Evolutionary conservation across 2,888 invertebrate species (phyloP), one percentile per base, ranked within the genome.

Genomic region (Teleogryllus oceanicus): DNA sequence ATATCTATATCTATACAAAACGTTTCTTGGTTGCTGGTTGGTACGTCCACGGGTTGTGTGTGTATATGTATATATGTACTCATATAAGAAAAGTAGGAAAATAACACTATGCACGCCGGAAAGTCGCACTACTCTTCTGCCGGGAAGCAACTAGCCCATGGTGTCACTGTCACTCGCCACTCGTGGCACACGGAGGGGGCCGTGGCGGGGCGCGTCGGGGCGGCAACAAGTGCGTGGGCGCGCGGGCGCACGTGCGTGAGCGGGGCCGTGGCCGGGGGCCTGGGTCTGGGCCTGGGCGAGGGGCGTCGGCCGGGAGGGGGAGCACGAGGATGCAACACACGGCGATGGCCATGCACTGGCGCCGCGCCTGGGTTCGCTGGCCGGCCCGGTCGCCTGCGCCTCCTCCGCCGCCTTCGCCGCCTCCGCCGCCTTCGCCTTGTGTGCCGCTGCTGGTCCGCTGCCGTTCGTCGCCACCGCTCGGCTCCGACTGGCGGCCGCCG

Each of bases 321-420:
- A 94, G 90, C 87, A 94, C 92, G 85, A 94, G 89, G 85, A 94
- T 94, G 88, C 94, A 94, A 88, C 94, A 94, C 84, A 94, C 94
- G 85, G 94, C 94, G 85, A 94, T 94, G 83, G 94, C 94, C 86
- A 62, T 13, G 4, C 62, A 62, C 62, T 5, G 62, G 13, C 62
- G 62, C 16, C 13, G 62, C 13, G 62, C 62, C 62, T n/a, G 62
- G 62, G 37, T 37, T 37, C 37, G 37, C 37, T 37, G 37, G 37
- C 37, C 37, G 37, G 37, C 37, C 62, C n/a, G 62, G 11, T 62
- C 16, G 16, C 16, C 13, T 10, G 11, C n/a, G 5, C 62, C 62
- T 3, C 62, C n/a, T 10, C 62, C 62, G 0, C 2, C 62, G 16
- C 13, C 62, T 0, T 13, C 62, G 13, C 62, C 62, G 16, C 13